A percentile compares a stretch with the other conserved stretches of the same genome.
Conservation (phyloP, 2,113 vertebrate species). For the Odontesthes bonariensis region DNA sequence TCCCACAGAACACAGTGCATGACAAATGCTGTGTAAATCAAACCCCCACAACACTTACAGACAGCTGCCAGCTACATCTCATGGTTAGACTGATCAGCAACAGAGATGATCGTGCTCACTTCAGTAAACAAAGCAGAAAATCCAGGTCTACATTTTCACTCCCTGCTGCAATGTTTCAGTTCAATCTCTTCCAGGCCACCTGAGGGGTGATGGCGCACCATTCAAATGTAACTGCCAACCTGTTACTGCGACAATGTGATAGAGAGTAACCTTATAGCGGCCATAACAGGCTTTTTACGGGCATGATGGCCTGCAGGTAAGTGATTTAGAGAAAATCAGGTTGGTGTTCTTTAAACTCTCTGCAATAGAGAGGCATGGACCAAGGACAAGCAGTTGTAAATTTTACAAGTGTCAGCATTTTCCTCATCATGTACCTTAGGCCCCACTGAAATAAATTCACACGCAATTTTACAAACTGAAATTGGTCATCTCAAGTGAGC, state of each 20-base stretch:
- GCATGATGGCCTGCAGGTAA: conserved; percentile 69
- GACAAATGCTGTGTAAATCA: conserved; percentile 65
- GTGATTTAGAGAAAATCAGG: conserved; percentile 78
- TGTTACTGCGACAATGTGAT: conserved; percentile 56
- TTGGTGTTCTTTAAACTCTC: conserved; percentile 62
- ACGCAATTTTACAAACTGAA: conserved; percentile 62
- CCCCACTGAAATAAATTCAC: conserved; percentile 69
- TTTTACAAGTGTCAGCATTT: conserved; percentile 78
- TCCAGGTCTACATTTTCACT: background rate
- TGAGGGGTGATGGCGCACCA: conserved; percentile 37
- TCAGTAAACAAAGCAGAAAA: conserved; percentile 39
- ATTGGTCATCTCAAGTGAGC: conserved; percentile 54
- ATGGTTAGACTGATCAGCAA: conserved; percentile 16
- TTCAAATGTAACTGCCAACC: conserved; percentile 43
- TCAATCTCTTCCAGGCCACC: conserved; percentile 45
- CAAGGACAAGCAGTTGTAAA: conserved; percentile 72
- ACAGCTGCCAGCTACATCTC: conserved; percentile 38
- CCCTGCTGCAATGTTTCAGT: conserved; percentile 53
- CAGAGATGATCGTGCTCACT: conserved; percentile 15
- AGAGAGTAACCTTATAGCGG: conserved; percentile 60
- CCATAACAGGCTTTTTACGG: conserved; percentile 62
- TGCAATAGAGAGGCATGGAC: conserved; percentile 45
- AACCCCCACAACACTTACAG: conserved; percentile 44
- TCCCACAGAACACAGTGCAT: conserved; percentile 59
- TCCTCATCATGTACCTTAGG: conserved; percentile 63